Percentiles rank a stretch among this genome's conserved stretches.
Evolutionary conservation across 2,797 vertebrate species (phyloP).

Genomic region (Acridotheres tristis): DNA sequence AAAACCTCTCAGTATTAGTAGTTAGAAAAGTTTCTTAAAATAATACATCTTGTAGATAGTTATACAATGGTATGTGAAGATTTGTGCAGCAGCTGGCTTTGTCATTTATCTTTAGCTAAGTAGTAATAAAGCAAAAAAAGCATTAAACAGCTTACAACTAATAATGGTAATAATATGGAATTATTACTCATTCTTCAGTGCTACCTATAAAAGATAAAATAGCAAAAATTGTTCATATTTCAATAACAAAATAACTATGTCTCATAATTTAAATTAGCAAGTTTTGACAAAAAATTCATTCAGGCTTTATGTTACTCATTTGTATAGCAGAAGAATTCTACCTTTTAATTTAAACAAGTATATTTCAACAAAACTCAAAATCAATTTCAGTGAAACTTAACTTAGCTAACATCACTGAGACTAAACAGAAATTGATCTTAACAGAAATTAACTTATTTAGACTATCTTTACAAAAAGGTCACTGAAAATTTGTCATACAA

Average conservation of each 20-base stretch:
- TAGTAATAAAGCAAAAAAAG: not conserved
- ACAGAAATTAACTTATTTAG: too few relatives aligned
- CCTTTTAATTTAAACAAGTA: too few relatives aligned
- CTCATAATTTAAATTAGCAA: not conserved
- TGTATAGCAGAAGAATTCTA: too few relatives aligned
- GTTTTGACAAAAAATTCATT: not conserved
- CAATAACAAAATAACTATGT: not conserved
- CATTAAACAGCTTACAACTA: not conserved
- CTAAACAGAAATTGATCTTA: too few relatives aligned
- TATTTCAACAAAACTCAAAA: too few relatives aligned
- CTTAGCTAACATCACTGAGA: too few relatives aligned
- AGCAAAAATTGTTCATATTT: not conserved
- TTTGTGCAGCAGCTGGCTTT: not conserved
- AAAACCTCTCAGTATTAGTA: not conserved
- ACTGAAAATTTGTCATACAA: too few relatives aligned
- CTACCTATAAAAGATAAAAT: not conserved
- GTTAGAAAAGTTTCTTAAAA: not conserved
- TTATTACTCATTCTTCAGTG: not conserved
- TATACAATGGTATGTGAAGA: not conserved
- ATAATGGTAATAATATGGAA: not conserved
- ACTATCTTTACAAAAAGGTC: too few relatives aligned
- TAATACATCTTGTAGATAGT: too few relatives aligned
- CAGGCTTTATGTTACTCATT: too few relatives aligned
- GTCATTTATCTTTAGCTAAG: not conserved
- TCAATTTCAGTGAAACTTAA: too few relatives aligned